A percentile compares a stretch with the other conserved stretches of the same genome.
Evolutionary conservation across 2,113 vertebrate species (phyloP).

Genomic region (Tachycineta bicolor): DNA sequence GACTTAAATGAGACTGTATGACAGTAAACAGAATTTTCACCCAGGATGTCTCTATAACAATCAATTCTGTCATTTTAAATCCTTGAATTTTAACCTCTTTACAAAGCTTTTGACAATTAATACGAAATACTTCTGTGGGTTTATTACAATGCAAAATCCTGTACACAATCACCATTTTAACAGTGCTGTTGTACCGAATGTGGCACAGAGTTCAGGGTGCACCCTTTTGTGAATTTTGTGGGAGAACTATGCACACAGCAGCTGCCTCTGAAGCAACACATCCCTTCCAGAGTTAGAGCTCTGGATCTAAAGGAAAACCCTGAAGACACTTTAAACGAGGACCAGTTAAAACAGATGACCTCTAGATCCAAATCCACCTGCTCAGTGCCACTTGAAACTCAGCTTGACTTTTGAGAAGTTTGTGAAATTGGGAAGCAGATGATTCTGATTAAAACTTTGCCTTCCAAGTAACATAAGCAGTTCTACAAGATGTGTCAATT

Average conservation of each 20-base stretch:
- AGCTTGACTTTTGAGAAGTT: not conserved
- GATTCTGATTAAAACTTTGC: not conserved
- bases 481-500: not conserved
- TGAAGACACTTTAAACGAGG: not conserved
- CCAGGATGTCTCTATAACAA: not conserved
- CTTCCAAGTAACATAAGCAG: not conserved
- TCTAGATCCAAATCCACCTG: not conserved
- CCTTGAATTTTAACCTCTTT: not conserved
- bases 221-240: not conserved
- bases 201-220: not conserved
- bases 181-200: not conserved
- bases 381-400: not conserved
- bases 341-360: not conserved
- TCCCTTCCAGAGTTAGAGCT: not conserved
- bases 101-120: not conserved
- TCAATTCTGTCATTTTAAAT: not conserved
- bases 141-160: not conserved
- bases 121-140: not conserved
- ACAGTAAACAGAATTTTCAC: not conserved
- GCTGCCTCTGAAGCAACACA: not conserved
- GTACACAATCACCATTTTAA: not conserved
- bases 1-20: not conserved
- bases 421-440: not conserved
- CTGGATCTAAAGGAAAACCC: not conserved
- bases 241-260: not conserved